Base-by-base conservation (phyloP, 2,797 vertebrate genomes). In the Enteromius viviparus region DNA sequence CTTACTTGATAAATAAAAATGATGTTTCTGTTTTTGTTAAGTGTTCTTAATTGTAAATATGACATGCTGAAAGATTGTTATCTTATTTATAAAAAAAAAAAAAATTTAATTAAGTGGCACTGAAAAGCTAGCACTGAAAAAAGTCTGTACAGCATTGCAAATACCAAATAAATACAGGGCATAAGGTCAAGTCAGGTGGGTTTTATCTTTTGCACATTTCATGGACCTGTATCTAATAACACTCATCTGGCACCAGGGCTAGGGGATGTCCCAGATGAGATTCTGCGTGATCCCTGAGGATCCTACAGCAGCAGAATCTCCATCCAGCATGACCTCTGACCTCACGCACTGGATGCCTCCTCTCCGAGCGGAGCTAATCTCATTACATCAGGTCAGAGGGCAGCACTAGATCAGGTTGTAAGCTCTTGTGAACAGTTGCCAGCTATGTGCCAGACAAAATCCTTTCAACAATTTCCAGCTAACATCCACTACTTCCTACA, bases 381-480 rank as follows among this genome's bases (percentile, higher is more conserved):
- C 40, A 65, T 68, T 70, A 58, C 23, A 23, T 71, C 11, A 58
- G 72, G 72, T 55, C 72, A 58, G 32, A 58, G 51, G 58, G 40
- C 72, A 58, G 72, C 34, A 40, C n/a, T 58, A 58, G 53, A 37
- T 76, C 72, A 40, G 72, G 53, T 26, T 76, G 51, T 76, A 76
- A 76, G 32, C 72, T n/a, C 51, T 26, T 58, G 51, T 10, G 51
- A 76, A 58, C 21, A 58, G 72, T 58, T 40, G 72, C 72, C 72
- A 76, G 51, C 32, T 76, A 40, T 40, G 53, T 58, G 51, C 53
- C 72, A 58, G 34, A 76, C n/a, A 9, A 58, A 75, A 76, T 76
- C 51, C 72, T 40, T 76, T 58, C 21, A 76, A 76, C 34, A 40
- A 58, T 76, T 76, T 58, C 21, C n/a, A 76, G 72, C 29, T 14